These are phyloP conservation scores for Epirrhoe alternata DNA, from an alignment of 2,888 invertebrate species.

Conservation along the genomic window DNA sequence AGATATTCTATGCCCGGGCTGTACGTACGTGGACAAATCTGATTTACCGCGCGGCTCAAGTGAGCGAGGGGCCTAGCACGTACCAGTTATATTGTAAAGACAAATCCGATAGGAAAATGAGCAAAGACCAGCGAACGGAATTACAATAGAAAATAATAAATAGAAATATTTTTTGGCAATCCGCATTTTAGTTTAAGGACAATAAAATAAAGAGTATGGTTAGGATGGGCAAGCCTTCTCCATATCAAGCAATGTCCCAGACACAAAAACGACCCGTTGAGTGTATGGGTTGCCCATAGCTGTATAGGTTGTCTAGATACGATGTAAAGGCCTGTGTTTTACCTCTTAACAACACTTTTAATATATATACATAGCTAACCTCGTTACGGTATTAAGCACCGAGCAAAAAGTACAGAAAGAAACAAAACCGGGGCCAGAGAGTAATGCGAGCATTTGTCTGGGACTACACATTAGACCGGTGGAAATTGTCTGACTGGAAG, in stretches of 20 bases:
- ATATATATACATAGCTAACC: conserved; percentile 26
- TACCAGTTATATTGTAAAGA: neutral
- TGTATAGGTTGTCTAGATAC: too few relatives aligned
- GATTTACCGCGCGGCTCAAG: conserved; percentile 1
- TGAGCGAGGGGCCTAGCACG: neutral
- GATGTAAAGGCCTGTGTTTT: too few relatives aligned
- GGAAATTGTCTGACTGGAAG: neutral
- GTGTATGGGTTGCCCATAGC: too few relatives aligned
- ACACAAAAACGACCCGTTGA: too few relatives aligned
- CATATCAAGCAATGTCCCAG: too few relatives aligned
- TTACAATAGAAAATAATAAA: too few relatives aligned
- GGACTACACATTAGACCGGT: conserved; percentile 5
- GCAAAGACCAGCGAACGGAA: neutral
- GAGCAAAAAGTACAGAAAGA: conserved; percentile 22
- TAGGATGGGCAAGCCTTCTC: too few relatives aligned
- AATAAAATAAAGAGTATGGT: too few relatives aligned
- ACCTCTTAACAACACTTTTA: conserved; percentile 5
- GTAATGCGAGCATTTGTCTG: conserved; percentile 29
- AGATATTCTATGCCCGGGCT: neutral
- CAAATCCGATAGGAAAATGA: neutral
- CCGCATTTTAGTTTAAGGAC: too few relatives aligned
- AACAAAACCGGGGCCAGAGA: conserved; percentile 16
- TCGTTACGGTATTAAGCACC: conserved; percentile 18
- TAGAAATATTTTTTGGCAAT: too few relatives aligned
- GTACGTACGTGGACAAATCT: conserved; percentile 2